Evolutionary conservation across 30 jellyfish, hydroid and myxozoan species (phyloP).

Genomic region (Nemopilema nomurai): DNA sequence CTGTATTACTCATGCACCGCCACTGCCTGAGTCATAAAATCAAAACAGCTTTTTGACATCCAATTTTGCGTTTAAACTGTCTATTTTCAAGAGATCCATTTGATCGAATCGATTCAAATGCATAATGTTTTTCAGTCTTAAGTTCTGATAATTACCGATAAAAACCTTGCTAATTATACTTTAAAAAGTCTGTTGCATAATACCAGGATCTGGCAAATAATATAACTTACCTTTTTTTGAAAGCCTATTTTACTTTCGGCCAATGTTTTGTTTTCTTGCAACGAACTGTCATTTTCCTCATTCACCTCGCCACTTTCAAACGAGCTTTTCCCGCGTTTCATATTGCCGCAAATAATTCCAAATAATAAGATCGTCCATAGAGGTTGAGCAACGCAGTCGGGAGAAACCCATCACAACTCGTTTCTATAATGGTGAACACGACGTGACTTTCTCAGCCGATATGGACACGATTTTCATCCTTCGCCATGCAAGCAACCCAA

Average conservation of each 20-base stretch:
- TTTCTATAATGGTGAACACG: no score
- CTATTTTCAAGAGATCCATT: no score
- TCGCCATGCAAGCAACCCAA: no score
- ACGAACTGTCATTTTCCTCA: neutral
- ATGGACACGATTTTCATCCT: no score
- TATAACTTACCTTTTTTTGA: neutral
- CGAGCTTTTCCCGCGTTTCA: neutral
- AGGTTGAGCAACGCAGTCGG: no score
- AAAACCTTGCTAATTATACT: neutral
- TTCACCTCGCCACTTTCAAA: neutral
- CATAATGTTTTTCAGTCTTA: neutral
- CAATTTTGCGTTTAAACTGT: neutral
- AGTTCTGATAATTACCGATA: neutral
- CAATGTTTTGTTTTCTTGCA: neutral
- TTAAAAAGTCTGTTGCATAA: neutral
- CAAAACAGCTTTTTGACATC: no score
- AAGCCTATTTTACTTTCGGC: neutral
- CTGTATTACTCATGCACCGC: no score
- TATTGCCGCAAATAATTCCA: neutral
- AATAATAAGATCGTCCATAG: no score
- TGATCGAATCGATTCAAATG: neutral
- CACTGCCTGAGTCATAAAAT: no score
- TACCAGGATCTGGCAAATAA: neutral
- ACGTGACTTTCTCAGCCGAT: no score
- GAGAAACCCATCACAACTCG: no score